A percentile compares a stretch with the other conserved stretches of the same genome.
phyloP scores from a whole-genome alignment of 2,113 vertebrate genomes.

The Erythrocercus mccallii region DNA sequence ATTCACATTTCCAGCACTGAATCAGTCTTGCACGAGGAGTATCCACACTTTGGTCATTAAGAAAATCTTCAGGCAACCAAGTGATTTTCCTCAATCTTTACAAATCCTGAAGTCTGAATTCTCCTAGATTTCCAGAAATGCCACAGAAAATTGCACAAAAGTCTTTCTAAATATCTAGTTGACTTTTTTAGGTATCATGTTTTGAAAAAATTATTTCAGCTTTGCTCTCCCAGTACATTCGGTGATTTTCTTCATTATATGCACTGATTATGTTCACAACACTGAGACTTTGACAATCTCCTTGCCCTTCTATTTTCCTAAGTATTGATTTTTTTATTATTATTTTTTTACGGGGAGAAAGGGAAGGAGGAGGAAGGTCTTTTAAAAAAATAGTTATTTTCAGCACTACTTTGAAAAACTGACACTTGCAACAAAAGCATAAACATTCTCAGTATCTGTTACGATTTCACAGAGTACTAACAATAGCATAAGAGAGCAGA shows the following conservation, averaged over 20 bases:
- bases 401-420: not conserved
- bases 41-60: not conserved
- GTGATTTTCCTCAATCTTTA: not conserved
- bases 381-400: not conserved
- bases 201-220: not conserved
- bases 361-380: not conserved
- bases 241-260: not conserved
- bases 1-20: not conserved
- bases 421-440: not conserved
- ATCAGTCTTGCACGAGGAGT: not conserved
- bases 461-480: not conserved
- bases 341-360: not conserved
- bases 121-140: not conserved
- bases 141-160: not conserved
- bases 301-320: not conserved
- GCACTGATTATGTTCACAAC: accelerated
- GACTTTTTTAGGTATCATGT: not conserved
- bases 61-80: not conserved
- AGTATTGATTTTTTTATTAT: not conserved
- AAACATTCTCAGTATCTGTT: not conserved
- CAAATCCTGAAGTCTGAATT: not conserved
- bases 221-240: not conserved
- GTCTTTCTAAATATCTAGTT: not conserved
- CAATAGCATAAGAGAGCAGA: not conserved
- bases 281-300: not conserved